Evolutionary conservation across 2,888 invertebrate species (phyloP), one percentile per base, ranked within the genome.

Genomic region (Macrosiphum euphorbiae): DNA sequence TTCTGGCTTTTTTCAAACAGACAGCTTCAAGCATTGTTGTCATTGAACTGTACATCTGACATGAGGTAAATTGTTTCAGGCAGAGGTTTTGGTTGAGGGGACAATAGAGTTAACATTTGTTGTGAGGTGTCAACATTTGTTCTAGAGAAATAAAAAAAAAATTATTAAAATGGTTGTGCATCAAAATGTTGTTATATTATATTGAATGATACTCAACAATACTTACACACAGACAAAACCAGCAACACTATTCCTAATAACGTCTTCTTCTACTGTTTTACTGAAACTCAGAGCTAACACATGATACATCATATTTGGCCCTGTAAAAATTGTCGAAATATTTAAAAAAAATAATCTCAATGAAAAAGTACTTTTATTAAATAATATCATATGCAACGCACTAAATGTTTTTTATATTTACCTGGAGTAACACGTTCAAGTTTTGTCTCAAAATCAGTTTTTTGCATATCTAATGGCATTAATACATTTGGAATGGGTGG

Each of bases 1-100:
- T 86, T 13, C 7, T 4, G 13, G 20, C 3, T 24, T 35, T 28
- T 35, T 67, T 41, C 20, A 50, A 93, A 58, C 28, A 90, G 20
- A 41, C 10, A 28, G 24, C 44, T 52, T 92, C 16, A 90, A 50
- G 85, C 41, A 89, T 92, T 92, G 61, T 97, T 98, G 96, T 99
- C 99, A 98, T 99, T 98, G 96, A 99, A 99, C 95, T 98, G 98
- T 95, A 99, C 96, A 95, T 99, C 99, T 0, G 99, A 99, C 50
- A 99, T 96, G 88, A 99, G 96, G 67, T 99, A 96, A 90, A 99
- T 96, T 8, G 97, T 98, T 96, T 98, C 98, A 50, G 99, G 99
- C 88, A 99, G 96, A 1, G 99, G 99, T 86, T 98, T 97, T 11
- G 99, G 99, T 95, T 99, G 99, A 0, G 99, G 99, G 0, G 99